Evolutionary conservation across 2,797 vertebrate species (phyloP).

Genomic region (Sarcoramphus papa): DNA sequence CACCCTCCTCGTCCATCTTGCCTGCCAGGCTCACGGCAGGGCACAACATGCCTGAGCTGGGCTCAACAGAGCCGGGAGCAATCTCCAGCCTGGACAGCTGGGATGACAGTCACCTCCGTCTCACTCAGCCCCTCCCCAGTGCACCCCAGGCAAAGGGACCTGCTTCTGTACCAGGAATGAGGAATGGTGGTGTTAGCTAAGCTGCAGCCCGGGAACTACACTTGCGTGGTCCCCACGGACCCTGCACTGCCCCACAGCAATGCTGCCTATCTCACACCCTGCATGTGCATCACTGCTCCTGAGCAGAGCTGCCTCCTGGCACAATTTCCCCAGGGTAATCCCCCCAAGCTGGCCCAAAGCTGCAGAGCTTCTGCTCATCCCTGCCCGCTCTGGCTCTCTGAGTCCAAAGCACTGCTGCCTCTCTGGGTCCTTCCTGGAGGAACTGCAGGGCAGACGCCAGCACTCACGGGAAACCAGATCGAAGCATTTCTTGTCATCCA

Average conservation of each 20-base stretch:
- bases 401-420: background rate
- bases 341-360: background rate
- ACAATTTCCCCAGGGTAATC: background rate
- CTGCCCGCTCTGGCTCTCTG: accelerated
- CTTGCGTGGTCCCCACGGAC: accelerated
- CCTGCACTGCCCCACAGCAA: background rate
- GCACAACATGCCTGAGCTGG: background rate
- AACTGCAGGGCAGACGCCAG: background rate
- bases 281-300: background rate
- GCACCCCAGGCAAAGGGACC: background rate
- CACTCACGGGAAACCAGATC: slow-evolving; percentile 83
- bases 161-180: background rate
- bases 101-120: background rate
- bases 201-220: background rate
- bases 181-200: background rate
- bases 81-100: background rate
- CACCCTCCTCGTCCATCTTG: accelerated
- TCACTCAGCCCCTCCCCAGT: background rate
- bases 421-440: background rate
- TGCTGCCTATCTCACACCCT: background rate
- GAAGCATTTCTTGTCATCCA: slow-evolving; percentile 86
- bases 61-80: background rate
- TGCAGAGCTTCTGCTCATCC: background rate
- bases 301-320: background rate
- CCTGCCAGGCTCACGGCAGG: background rate